phyloP scores from a whole-genome alignment of 2,888 invertebrate genomes.

The Dysmachus trigonus region DNA sequence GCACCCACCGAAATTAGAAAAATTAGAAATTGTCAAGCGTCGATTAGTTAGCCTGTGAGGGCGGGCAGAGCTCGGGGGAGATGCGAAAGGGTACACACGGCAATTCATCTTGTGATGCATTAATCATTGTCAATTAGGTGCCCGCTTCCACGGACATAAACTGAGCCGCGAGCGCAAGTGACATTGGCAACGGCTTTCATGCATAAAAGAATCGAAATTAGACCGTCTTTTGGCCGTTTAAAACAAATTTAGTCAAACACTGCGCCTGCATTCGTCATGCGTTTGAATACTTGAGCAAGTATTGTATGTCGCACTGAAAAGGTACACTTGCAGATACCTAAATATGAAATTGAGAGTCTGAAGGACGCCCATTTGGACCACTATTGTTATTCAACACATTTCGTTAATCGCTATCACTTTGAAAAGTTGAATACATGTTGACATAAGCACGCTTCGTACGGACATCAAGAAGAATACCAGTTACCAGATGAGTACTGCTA shows the following conservation, averaged over 20 bases:
- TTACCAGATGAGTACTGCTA: too few species aligned
- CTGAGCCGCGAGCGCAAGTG: not conserved
- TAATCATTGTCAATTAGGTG: conserved; percentile 21
- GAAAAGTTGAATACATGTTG: not conserved
- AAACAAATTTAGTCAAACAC: not conserved
- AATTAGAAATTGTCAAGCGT: not conserved
- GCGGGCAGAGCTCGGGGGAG: not conserved
- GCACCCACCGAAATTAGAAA: not conserved
- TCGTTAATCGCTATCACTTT: not conserved
- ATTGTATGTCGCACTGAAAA: not conserved
- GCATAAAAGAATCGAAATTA: not conserved
- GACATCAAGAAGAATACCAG: not conserved
- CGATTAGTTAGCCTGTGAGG: not conserved
- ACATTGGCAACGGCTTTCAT: not conserved
- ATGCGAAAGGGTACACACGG: not conserved
- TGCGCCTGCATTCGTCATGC: not conserved
- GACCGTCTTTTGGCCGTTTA: not conserved
- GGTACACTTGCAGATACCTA: not conserved
- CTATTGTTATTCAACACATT: not conserved
- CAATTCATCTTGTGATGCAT: conserved; percentile 6
- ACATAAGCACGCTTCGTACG: not conserved
- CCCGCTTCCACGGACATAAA: not conserved
- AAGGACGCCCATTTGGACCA: not conserved
- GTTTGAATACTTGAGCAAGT: not conserved
- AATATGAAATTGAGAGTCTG: not conserved